phyloP scores from a whole-genome alignment of 1,140 invertebrate species.

The Drosophila lini region DNA sequence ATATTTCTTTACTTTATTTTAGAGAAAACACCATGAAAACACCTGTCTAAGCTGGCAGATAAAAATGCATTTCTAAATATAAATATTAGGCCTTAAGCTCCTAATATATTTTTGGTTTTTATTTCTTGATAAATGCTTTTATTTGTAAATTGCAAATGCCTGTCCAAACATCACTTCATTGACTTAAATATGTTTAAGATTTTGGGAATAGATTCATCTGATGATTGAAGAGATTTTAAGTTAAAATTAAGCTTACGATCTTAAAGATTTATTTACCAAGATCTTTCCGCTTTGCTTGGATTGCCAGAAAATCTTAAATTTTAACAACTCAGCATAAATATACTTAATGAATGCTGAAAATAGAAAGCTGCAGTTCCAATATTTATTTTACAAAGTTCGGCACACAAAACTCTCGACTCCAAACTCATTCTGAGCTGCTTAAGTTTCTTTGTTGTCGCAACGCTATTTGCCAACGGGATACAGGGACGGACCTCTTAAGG shows the following conservation, averaged over 20 bases:
- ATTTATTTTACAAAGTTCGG: slow-evolving; percentile 24
- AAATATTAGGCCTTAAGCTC: not conserved
- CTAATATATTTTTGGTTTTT: no score
- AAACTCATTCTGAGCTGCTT: slow-evolving; percentile 3
- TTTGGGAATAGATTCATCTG: not conserved
- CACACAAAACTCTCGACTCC: not conserved
- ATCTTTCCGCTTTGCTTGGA: not conserved
- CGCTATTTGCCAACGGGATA: slow-evolving; percentile 28
- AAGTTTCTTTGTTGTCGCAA: slow-evolving; percentile 36
- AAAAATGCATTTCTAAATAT: not conserved
- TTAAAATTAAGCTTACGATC: not conserved
- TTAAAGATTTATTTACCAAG: not conserved
- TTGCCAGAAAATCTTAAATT: not conserved
- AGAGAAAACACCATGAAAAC: not conserved
- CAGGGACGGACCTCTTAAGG: slow-evolving; percentile 2
- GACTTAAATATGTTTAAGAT: not conserved
- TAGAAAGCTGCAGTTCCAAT: slow-evolving; percentile 8
- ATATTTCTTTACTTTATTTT: no score
- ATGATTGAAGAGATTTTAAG: not conserved
- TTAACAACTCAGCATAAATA: not conserved
- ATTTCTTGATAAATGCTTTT: not conserved
- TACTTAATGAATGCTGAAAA: slow-evolving; percentile 8
- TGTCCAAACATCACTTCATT: not conserved
- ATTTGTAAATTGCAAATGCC: not conserved
- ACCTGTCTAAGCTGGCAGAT: not conserved